phyloP scores from a whole-genome alignment of 2,113 vertebrate species.

The Delphinapterus leucas region DNA sequence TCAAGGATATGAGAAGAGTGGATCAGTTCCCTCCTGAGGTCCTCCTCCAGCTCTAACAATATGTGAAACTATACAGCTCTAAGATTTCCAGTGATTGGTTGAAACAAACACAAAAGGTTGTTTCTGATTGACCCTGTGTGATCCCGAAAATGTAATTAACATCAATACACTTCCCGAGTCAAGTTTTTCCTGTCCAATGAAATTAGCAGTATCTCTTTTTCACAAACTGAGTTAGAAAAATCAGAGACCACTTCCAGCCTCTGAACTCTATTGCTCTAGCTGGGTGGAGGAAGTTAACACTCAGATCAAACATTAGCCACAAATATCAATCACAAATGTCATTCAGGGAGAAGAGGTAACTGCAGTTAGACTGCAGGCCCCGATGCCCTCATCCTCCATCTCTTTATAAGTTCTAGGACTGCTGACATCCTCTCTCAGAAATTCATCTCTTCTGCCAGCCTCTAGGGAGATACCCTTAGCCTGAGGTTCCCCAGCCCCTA shows the following conservation, averaged over 20 bases:
- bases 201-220: conserved; percentile 1
- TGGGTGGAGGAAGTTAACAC: neutral
- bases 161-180: neutral
- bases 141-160: conserved; percentile 23
- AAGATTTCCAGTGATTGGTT: neutral
- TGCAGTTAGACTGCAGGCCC: neutral
- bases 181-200: neutral
- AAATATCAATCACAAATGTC: neutral
- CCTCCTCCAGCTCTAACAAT: conserved; percentile 4
- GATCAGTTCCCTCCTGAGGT: neutral
- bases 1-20: neutral
- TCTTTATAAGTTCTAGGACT: neutral
- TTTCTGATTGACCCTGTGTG: neutral
- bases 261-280: neutral
- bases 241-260: neutral
- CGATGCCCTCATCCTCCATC: neutral
- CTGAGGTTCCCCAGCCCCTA: neutral
- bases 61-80: neutral
- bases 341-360: neutral
- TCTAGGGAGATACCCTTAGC: neutral
- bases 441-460: neutral
- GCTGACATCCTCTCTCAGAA: neutral
- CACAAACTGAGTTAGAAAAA: conserved; percentile 16
- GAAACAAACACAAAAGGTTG: conserved; percentile 2
- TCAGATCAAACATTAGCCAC: neutral